Evolutionary conservation across 2,888 invertebrate species (phyloP).

Genomic region (Hydroisotoma schaefferi): DNA sequence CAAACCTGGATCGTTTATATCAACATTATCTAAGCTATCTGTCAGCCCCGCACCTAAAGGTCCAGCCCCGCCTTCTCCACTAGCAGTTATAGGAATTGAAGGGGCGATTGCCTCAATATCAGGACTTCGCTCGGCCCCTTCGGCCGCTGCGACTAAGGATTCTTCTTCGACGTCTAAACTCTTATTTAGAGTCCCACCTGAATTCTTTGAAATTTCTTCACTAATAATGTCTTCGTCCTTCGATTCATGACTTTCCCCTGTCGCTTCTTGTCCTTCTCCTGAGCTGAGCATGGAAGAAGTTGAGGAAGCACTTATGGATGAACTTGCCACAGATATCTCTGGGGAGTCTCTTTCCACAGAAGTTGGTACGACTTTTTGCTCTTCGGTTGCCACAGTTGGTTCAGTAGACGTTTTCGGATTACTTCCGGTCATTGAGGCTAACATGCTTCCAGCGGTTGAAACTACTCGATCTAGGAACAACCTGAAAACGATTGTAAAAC

Average conservation of each 20-base stretch:
- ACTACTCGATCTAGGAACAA: slow-evolving; percentile 44
- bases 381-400: slow-evolving; percentile 8
- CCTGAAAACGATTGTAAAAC: no score
- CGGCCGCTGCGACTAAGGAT: slow-evolving; percentile 22
- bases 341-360: slow-evolving; percentile 19
- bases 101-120: slow-evolving; percentile 20
- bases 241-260: slow-evolving; percentile 16
- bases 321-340: slow-evolving; percentile 12
- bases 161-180: slow-evolving; percentile 40
- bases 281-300: slow-evolving; percentile 9
- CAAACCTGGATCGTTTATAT: slow-evolving; percentile 36
- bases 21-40: slow-evolving; percentile 22
- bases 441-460: slow-evolving; percentile 41
- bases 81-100: slow-evolving; percentile 41
- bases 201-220: slow-evolving; percentile 13
- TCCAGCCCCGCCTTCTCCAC: slow-evolving; percentile 39
- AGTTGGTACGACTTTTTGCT: slow-evolving; percentile 24
- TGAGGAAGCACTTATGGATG: slow-evolving; percentile 15
- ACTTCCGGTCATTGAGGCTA: slow-evolving; percentile 33
- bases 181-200: slow-evolving; percentile 27
- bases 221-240: slow-evolving; percentile 24
- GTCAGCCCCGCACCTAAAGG: slow-evolving; percentile 14
- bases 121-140: slow-evolving; percentile 27
- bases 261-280: slow-evolving; percentile 11
- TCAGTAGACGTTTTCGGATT: neutral